Evolutionary conservation across 37 sponge, comb jelly and placozoan genomes (phyloP), one percentile per base, ranked within the genome.

Genomic region (Corticium candelabrum): DNA sequence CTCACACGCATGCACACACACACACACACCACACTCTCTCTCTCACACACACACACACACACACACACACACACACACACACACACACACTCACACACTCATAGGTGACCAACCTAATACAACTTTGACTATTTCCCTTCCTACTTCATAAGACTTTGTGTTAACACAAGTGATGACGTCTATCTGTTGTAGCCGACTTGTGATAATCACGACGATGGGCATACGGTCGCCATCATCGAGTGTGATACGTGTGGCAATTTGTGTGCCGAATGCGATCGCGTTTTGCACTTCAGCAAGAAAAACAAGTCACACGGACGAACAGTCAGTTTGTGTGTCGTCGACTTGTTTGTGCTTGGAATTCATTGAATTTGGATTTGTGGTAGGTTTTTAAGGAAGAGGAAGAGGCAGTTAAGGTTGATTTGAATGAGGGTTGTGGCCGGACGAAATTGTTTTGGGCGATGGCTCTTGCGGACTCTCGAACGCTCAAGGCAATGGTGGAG

Each of bases 301-400:
- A 83, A 34, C 76, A 86, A 82, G 34, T 91, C n/a, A n/a, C 69
- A 69, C 68, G 32, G 38, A 3, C 50, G 11, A 27, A 50, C 62
- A 27, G 62, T 50, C 21, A 11, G 5, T 43, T 43, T 21, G 5
- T 43, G 56, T 11, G 56, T 43, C 11, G 56, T 43, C 11, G 56
- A 43, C 5, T 43, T 43, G 56, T 43, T n/a, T n/a, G n/a, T n/a
- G n/a, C n/a, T n/a, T n/a, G n/a, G n/a, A n/a, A 50, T 27, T 27
- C 62, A 50, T 21, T 50, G 62, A 11, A 50, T 27, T 27, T 50
- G 15, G 15, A 27, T n/a, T n/a, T n/a, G n/a, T n/a, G n/a, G 32
- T 74, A 95, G 96, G 88, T 97, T 36, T 93, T 97, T 86, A 97
- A 97, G 41, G 99, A 90, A 40, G 99, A 93, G 37, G 99, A 97